These are phyloP conservation scores for Lycocerus yunnanus DNA, from an alignment of 2,888 invertebrate genomes.

Conservation along the genomic window DNA sequence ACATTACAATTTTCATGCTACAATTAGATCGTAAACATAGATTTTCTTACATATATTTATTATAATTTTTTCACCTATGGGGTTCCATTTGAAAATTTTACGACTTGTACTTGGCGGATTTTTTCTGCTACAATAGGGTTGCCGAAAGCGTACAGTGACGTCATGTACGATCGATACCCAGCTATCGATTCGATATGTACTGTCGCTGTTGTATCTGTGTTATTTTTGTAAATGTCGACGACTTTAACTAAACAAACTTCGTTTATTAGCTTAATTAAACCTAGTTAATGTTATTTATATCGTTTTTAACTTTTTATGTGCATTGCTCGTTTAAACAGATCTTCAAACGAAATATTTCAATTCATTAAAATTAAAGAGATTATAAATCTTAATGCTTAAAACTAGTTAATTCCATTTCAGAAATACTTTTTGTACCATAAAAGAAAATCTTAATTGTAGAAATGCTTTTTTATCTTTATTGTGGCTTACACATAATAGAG, in stretches of 20 bases:
- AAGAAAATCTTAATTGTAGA: neutral
- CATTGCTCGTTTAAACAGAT: neutral
- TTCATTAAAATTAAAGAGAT: neutral
- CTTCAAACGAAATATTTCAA: neutral
- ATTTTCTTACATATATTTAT: neutral
- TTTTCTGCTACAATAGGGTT: neutral
- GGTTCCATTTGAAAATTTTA: neutral
- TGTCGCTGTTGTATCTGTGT: too few species aligned
- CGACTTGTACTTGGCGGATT: too few species aligned
- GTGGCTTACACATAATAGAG: neutral
- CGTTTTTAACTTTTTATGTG: neutral
- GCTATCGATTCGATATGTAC: too few species aligned
- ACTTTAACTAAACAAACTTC: neutral
- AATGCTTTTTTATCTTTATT: neutral
- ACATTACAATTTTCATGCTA: slow-evolving; percentile 5
- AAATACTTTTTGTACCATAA: neutral
- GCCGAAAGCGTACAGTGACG: neutral
- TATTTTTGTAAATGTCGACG: too few species aligned
- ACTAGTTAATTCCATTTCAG: neutral
- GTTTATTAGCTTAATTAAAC: neutral
- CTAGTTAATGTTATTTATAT: neutral
- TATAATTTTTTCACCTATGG: neutral
- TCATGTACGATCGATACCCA: neutral
- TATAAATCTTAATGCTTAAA: neutral
- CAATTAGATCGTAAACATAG: neutral